Evolutionary conservation across 2,797 vertebrate genomes (phyloP).

Genomic region (Chrysocyon brachyurus): DNA sequence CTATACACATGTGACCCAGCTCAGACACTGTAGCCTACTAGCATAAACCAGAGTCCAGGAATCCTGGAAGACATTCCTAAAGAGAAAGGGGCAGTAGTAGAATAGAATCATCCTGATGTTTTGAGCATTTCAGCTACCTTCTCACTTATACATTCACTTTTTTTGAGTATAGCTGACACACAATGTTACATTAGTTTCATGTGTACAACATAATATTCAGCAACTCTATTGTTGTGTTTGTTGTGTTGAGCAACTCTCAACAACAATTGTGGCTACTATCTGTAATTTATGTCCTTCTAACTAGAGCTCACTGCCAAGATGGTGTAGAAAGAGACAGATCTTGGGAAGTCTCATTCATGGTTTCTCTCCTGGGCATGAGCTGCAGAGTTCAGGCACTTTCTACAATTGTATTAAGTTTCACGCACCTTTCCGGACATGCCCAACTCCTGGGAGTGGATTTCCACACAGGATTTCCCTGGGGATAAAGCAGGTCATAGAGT

Average conservation of each 20-base stretch:
- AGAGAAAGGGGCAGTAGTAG: not conserved
- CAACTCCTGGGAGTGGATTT: conserved; percentile 57
- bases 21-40: not conserved
- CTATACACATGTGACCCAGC: not conserved
- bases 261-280: not conserved
- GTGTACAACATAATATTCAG: not conserved
- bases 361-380: conserved; percentile 5
- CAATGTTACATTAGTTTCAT: not conserved
- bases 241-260: not conserved
- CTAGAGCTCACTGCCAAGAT: not conserved
- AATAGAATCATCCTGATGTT: not conserved
- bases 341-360: conserved; percentile 19
- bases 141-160: not conserved
- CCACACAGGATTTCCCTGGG: conserved; percentile 56
- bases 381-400: conserved; percentile 20
- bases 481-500: conserved; percentile 48
- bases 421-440: not conserved
- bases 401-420: conserved; percentile 22
- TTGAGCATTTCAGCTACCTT: not conserved
- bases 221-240: not conserved
- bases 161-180: not conserved
- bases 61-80: not conserved
- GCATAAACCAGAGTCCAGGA: not conserved
- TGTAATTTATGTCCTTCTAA: not conserved
- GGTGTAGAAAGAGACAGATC: not conserved